Base-by-base conservation (phyloP, 2,888 invertebrate species). In the Mythimna vitellina region DNA sequence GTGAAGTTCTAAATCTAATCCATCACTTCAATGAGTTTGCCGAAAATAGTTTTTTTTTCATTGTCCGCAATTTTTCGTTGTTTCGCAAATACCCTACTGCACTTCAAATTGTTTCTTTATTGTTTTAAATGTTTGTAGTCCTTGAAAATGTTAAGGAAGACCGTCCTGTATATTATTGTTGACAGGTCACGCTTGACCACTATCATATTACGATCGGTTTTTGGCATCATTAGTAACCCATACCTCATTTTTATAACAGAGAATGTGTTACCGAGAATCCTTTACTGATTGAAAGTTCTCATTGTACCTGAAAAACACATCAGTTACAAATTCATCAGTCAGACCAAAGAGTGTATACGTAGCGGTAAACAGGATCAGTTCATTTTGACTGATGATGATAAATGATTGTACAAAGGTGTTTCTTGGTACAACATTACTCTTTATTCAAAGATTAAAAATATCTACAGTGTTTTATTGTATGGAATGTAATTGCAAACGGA, bases 401-500 rank as follows among this genome's bases (percentile, higher is more conserved):
- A 64, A 76, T 65, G 12, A 22, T 17, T 29, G 22, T 20, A 1
- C n/a, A 53, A 51, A 42, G 25, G 51, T 69, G 32, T 58, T 53
- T 58, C 69, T 35, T 25, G 10, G 3, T 35, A 42, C 38, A 72
- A 64, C 14, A 58, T 35, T 51, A 51, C 20, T 51, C 49, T 60
- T 49, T 38, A 46, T 46, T 20, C 4, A 57, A 42, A 64, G 17
- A 58, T 60, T 58, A 60, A 66, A 77, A 63, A 77, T 72, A 66
- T 56, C 46, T 7, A 49, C 38, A 51, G 35, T 53, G 58, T 67
- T 79, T 68, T 76, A 72, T 62, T 68, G 58, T 63, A 72, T 7
- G 42, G 62, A 76, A 62, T 60, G 65, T 22, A 58, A 68, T 68
- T 68, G 51, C 72, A 29, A 72, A 79, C 72, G 73, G 68, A 76